Conservation (phyloP, 2,888 invertebrate genomes). For the Cyclophora punctaria region DNA sequence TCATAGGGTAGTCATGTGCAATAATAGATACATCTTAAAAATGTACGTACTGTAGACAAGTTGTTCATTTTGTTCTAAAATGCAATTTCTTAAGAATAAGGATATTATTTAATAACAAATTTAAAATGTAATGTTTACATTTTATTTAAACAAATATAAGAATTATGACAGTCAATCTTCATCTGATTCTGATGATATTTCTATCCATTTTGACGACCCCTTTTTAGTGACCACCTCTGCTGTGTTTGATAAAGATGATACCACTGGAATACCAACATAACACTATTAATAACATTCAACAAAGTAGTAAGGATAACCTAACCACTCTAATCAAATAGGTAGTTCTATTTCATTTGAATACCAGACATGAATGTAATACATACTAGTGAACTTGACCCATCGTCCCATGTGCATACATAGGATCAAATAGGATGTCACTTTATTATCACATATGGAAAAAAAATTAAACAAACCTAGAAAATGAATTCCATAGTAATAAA, state of each 20-base stretch:
- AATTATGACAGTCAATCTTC: conserved; percentile 36
- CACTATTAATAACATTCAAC: no score
- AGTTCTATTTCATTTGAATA: no score
- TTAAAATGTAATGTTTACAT: conserved; percentile 57
- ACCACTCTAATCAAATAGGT: no score
- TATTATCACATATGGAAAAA: no score
- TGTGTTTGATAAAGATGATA: conserved; percentile 47
- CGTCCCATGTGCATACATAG: no score
- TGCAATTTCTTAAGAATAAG: conserved; percentile 44
- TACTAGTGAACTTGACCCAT: no score
- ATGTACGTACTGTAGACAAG: background rate
- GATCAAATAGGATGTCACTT: no score
- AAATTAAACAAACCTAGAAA: no score
- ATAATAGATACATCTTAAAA: conserved; percentile 3
- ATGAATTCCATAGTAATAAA: no score
- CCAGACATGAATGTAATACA: no score
- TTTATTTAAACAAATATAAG: conserved; percentile 39
- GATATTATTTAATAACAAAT: conserved; percentile 48
- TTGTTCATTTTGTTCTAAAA: conserved; percentile 34
- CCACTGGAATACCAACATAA: conserved; percentile 39
- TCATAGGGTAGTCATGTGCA: no score
- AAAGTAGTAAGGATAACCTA: no score
- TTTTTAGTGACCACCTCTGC: conserved; percentile 52
- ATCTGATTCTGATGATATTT: conserved; percentile 65
- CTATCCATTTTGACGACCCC: conserved; percentile 57